A percentile compares a stretch with the other conserved stretches of the same genome.
Evolutionary conservation across 2,797 vertebrate species (phyloP).

Genomic region (Cyprinella venusta): DNA sequence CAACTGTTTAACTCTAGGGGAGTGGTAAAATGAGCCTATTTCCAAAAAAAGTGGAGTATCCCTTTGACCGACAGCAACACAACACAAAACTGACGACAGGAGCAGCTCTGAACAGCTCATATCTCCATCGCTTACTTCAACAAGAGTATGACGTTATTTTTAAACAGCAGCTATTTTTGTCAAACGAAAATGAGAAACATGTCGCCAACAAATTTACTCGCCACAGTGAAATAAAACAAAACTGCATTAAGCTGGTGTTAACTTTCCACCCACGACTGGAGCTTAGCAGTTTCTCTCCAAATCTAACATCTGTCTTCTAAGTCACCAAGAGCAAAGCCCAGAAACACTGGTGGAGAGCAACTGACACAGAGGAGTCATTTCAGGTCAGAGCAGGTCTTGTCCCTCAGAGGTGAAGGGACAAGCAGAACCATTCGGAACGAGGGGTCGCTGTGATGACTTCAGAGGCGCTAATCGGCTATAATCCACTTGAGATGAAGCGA

Average conservation of each 20-base stretch:
- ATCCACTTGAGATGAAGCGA: conserved; percentile 54
- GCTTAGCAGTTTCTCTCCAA: conserved; percentile 62
- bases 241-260: conserved; percentile 10
- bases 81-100: no score
- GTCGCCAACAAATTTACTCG: background rate
- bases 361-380: conserved; percentile 53
- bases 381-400: conserved; percentile 56
- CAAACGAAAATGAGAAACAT: background rate
- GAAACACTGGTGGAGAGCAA: conserved; percentile 33
- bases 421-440: conserved; percentile 3
- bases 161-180: background rate
- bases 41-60: no score
- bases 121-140: background rate
- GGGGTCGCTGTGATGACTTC: conserved; percentile 21
- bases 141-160: background rate
- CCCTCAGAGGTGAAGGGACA: conserved; percentile 28
- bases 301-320: conserved; percentile 57
- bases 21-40: no score
- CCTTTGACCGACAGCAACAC: no score
- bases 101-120: no score
- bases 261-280: conserved; percentile 18
- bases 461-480: conserved; percentile 59
- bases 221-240: background rate
- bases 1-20: no score
- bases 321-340: conserved; percentile 54